Base-by-base conservation (phyloP, 1,140 invertebrate genomes). In the Megalonaias nervosa region DNA sequence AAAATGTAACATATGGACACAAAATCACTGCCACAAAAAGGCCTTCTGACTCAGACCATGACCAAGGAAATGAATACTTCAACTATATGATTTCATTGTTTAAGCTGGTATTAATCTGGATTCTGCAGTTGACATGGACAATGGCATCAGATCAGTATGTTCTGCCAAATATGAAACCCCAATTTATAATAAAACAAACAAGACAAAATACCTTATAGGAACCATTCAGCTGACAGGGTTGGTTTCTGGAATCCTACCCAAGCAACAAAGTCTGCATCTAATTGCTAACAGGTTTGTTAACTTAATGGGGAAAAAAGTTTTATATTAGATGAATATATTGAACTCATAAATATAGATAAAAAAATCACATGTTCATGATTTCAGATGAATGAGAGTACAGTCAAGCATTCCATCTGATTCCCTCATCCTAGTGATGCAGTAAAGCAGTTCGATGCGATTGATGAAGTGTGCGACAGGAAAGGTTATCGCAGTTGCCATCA, bases 101-200 rank as follows among this genome's bases (percentile, higher is more conserved):
- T 6, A 48, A 48, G 38, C 38, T 48, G 38, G 38, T 48, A 64
- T 23, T 48, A 79, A 79, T 6, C n/a, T 79, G 15, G 77, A 79
- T 48, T 70, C 67, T 14, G 72, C 68, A 48, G 69, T 75, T 59
- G 77, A 79, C 62, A 79, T 79, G 72, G 77, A 14, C 38, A 72
- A 79, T 75, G 72, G 72, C 11, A 15, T 19, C 21, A 61, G 77
- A 26, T 38, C 67, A 66, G 77, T 79, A 2, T 9, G 61, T 26
- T 75, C 69, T 67, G 72, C 67, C 14, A 75, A 80, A 57, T 80
- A 72, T 31, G 78, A 80, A 55, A 9, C 67, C 6, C 73, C 71
- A 26, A 23, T 74, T 17, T 79, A 71, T n/a, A 56, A 79, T 23
- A 79, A 68, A 69, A 74, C 72, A 66, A 66, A 70, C 9, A 75